These are phyloP conservation scores for Mionectes macconnelli DNA, from an alignment of 2,113 vertebrate genomes.

Conservation along the genomic window DNA sequence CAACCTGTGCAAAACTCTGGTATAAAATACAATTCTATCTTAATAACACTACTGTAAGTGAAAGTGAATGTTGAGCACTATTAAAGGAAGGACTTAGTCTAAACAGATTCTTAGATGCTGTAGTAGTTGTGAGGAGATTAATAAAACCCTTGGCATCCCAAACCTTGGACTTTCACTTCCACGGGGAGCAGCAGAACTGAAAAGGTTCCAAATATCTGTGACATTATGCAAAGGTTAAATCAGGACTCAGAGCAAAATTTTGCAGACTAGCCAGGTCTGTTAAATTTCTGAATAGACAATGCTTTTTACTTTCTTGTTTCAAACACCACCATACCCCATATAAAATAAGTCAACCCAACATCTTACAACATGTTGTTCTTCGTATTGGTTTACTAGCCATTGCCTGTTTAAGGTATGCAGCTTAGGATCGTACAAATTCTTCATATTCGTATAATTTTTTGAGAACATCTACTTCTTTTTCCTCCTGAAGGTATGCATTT, in stretches of 20 bases:
- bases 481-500: background rate
- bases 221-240: background rate
- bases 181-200: background rate
- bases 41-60: background rate
- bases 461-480: background rate
- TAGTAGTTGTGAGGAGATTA: background rate
- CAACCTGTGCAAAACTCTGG: background rate
- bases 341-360: background rate
- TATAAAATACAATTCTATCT: background rate
- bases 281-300: background rate
- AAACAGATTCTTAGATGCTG: background rate
- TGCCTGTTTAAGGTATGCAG: background rate
- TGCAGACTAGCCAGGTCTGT: background rate
- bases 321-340: background rate
- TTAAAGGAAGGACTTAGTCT: background rate
- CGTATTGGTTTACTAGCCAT: background rate
- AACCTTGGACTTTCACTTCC: background rate
- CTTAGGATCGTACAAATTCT: background rate
- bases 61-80: background rate
- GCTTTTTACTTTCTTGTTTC: background rate
- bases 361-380: background rate
- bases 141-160: background rate
- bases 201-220: background rate
- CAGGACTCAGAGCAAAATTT: background rate
- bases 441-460: background rate